Percentiles rank a stretch among this genome's conserved stretches.
Conservation (phyloP, 1,140 invertebrate genomes). For the Drosophila aff. region DNA sequence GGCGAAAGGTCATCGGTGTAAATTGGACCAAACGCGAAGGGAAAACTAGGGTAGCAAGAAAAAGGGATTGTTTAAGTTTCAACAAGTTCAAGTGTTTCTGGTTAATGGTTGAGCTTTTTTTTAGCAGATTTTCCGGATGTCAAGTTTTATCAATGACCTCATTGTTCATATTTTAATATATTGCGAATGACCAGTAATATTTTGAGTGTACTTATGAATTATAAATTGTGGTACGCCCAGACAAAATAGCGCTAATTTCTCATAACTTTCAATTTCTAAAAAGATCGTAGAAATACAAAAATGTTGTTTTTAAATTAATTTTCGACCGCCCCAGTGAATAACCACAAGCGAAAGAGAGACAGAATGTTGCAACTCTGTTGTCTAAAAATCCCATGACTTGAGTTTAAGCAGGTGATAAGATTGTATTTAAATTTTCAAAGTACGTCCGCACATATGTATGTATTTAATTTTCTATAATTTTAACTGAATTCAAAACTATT, state of each 20-base stretch:
- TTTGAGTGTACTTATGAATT: background rate
- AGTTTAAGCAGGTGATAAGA: background rate
- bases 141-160: background rate
- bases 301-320: too few relatives aligned
- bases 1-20: conserved; percentile 53
- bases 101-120: background rate
- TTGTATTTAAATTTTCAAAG: background rate
- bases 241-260: too few relatives aligned
- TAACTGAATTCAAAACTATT: background rate
- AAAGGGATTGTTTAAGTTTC: background rate
- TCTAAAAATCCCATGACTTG: background rate
- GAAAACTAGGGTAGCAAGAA: background rate
- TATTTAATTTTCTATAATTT: background rate
- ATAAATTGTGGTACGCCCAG: too few relatives aligned
- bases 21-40: conserved; percentile 31
- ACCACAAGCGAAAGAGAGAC: background rate
- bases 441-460: background rate
- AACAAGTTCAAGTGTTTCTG: background rate
- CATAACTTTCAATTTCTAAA: too few relatives aligned
- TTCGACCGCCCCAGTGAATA: too few relatives aligned
- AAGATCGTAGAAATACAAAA: background rate
- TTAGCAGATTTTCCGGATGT: background rate
- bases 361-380: background rate
- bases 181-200: background rate
- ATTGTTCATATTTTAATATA: background rate